A percentile compares a stretch with the other conserved stretches of the same genome.
Evolutionary conservation across 2,797 vertebrate genomes (phyloP).

Genomic region (Todus mexicanus): DNA sequence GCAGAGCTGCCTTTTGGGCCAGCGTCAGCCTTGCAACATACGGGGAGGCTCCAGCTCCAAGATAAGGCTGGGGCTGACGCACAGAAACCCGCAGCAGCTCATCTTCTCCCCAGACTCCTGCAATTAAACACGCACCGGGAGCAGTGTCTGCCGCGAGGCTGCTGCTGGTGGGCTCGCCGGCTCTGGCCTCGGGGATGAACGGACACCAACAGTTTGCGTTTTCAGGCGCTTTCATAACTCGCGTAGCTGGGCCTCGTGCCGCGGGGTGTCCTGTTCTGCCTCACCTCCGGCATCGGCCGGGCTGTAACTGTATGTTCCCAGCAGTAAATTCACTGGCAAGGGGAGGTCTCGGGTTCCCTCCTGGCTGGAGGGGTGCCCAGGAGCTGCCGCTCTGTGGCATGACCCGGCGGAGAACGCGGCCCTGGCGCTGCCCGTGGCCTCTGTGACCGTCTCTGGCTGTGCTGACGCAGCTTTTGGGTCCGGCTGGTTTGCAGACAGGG

Average conservation of each 20-base stretch:
- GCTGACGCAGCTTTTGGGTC: not conserved
- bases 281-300: rapidly evolving
- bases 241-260: not conserved
- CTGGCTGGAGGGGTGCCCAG: not conserved
- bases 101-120: not conserved
- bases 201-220: rapidly evolving
- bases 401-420: not conserved
- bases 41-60: not conserved
- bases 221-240: not conserved
- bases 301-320: not conserved
- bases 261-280: not conserved
- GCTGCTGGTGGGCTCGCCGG: rapidly evolving
- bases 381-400: rapidly evolving
- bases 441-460: not conserved
- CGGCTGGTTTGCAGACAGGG: not conserved
- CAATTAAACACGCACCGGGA: not conserved
- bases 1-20: not conserved
- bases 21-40: not conserved
- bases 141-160: not conserved
- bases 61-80: not conserved
- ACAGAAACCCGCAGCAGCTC: not conserved
- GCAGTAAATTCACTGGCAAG: not conserved
- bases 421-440: not conserved
- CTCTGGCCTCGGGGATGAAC: not conserved
- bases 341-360: not conserved